Evolutionary conservation across 1,140 invertebrate genomes (phyloP), one percentile per base, ranked within the genome.

Genomic region (Papilio helenus): DNA sequence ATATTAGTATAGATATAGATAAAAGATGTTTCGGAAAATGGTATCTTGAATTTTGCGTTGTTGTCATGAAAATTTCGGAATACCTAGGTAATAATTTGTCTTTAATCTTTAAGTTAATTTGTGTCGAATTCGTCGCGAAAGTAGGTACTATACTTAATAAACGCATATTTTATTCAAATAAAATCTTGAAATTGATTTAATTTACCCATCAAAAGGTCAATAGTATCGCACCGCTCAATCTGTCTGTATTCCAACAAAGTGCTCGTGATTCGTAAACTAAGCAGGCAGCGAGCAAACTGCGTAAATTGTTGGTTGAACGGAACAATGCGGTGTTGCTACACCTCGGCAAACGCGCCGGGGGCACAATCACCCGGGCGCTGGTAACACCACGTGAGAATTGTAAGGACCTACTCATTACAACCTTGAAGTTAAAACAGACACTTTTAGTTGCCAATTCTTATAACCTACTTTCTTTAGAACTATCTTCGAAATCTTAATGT

Each of bases 311-410:
- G 77, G 82, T 76, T 83, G 83, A 83, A 73, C 80, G 80, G 82
- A 78, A 81, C 83, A 80, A 81, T 84, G 82, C 81, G 84, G 84
- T 82, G 83, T 83, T 81, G 82, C 80, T 81, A 77, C 58, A 80
- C 78, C 83, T 82, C 83, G 84, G 79, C 83, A 82, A 72, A 83
- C 82, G 81, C 49, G 81, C 82, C 83, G 82, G 76, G 80, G 74
- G 80, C 49, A 49, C 80, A 86, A 86, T 85, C 85, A 82, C 83
- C 80, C 81, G 73, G 80, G 76, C 55, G 9, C 74, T 78, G 77
- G 80, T 72, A 78, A 81, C 83, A 74, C 72, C 55, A 49, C 18
- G 55, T 14, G 14, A 68, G 79, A 81, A 34, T 73, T 49, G 9
- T 46, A 58, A 76, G 80, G 84, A 85, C 71, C 79, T 34, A 49